Evolutionary conservation across 2,113 vertebrate genomes (phyloP), one percentile per base, ranked within the genome.

Genomic region (Pampusana beccarii): DNA sequence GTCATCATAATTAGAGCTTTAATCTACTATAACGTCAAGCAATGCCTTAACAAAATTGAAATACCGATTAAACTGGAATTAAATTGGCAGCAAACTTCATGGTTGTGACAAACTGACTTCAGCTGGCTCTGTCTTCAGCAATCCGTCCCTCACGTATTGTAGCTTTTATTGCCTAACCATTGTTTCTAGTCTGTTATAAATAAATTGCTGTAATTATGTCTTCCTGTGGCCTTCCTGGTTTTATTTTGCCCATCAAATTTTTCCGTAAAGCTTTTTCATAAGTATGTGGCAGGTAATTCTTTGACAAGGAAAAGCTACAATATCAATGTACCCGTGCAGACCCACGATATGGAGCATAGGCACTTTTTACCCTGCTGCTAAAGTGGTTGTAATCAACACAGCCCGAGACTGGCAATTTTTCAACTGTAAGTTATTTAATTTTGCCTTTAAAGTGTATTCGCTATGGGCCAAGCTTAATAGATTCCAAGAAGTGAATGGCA

Each of bases 101-200:
- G 83, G 72, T 46, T 86, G 61, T 75, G 88, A 81, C 83, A 88
- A 50, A 86, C 42, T 51, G 85, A 44, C 85, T 91, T 78, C 44
- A 53, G 83, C 93, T 96, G 95, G 86, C 96, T 86, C 88, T 58
- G 57, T 65, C 90, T 92, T 95, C 93, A 81, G 90, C 92, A 93
- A 31, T 71, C 88, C 81, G 53, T 56, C 72, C 92, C 92, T 86
- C 31, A 11, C 25, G 3, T 36, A 36, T 18, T 73, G 48, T 40
- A 81, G 93, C 80, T 88, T 88, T 75, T 69, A 48, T 88, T 88
- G 72, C 92, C 93, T 91, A 40, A 40, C 90, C 73, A 96, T 97
- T 96, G 95, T 95, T 94, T 88, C 64, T 78, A 50, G 77, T 11
- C 54, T 86, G 90, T 83, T 96, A 96, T 80, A 95, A 96, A 96